Conservation (phyloP, 2,888 invertebrate genomes). For the Chaetoderma sp. region DNA sequence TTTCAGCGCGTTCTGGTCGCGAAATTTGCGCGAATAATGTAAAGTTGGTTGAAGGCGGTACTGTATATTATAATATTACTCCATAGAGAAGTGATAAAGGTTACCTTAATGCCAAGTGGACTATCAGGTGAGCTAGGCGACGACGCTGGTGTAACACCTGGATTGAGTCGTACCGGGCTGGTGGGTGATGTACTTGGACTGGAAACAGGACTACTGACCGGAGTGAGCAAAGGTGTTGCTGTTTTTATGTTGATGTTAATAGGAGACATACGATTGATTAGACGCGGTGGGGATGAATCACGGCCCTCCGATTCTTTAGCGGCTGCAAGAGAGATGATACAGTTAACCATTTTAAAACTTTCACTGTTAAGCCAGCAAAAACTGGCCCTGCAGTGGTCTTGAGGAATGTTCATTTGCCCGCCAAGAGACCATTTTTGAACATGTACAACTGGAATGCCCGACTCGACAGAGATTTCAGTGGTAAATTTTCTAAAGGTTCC, state of each 20-base stretch:
- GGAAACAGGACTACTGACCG: constrained; percentile 44
- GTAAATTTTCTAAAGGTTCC: too few species aligned
- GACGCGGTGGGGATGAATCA: constrained; percentile 52
- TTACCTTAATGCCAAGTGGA: neutral
- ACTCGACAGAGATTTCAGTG: too few species aligned
- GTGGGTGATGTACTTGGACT: constrained; percentile 52
- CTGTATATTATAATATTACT: too few species aligned
- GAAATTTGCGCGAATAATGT: too few species aligned
- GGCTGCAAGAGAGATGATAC: neutral
- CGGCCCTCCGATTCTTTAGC: constrained; percentile 40
- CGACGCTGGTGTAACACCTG: constrained; percentile 14
- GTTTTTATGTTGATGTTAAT: constrained; percentile 54
- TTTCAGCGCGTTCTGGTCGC: too few species aligned
- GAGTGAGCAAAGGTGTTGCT: constrained; percentile 21
- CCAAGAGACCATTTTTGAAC: too few species aligned
- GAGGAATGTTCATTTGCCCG: too few species aligned
- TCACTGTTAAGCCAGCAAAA: too few species aligned
- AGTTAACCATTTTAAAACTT: neutral
- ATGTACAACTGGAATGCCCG: too few species aligned
- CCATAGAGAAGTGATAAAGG: too few species aligned
- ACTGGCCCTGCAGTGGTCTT: too few species aligned
- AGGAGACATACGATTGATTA: constrained; percentile 46
- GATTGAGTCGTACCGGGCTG: constrained; percentile 35
- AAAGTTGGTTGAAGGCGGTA: too few species aligned
- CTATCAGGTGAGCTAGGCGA: constrained; percentile 25